Base-by-base conservation (phyloP, 1,140 invertebrate species). In the Probaryconus sp. region DNA sequence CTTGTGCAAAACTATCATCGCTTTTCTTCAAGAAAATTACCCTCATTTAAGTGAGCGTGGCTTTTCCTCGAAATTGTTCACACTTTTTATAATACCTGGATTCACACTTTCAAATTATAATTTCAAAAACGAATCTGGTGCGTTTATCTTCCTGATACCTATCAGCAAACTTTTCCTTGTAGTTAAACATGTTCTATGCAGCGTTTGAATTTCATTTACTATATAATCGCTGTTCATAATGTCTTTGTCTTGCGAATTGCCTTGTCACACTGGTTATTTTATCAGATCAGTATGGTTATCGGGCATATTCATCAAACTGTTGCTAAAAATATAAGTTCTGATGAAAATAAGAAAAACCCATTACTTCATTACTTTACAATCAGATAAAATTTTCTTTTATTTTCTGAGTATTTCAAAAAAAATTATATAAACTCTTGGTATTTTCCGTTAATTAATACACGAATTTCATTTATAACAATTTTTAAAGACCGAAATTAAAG, bases 1-100 rank as follows among this genome's bases (percentile, higher is more conserved):
- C 28, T 60, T 64, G n/a, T n/a, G 47, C 45, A 11, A 72, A 71
- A 51, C 45, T 53, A 67, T 65, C 63, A 43, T 40, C 35, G 33
- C 50, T 67, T 73, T 73, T 67, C 70, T 63, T 61, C 13, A 28
- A 33, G 33, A 53, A 67, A 73, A 73, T 73, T 73, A 11, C 40
- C 35, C 55, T 61, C 47, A 40, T 53, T 72, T 72, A 50, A 56
- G 30, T 30, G 37, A 40, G 55, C 38, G 18, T 48, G 40, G 16
- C 38, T 67, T 61, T 73, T 67, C 70, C 40, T 40, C 47, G 53
- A 73, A 65, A n/a, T 38, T 13, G 56, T 43, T 63, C 70, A 28
- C 70, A 63, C 48, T 61, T 63, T 26, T 58, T 60, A 18, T 37
- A n/a, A 33, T 21, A n/a, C 6, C n/a, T n/a, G 24, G 20, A 51